These are phyloP conservation scores for Cyanoramphus novaezelandiae DNA, from an alignment of 2,113 vertebrate genomes.

Conservation along the genomic window DNA sequence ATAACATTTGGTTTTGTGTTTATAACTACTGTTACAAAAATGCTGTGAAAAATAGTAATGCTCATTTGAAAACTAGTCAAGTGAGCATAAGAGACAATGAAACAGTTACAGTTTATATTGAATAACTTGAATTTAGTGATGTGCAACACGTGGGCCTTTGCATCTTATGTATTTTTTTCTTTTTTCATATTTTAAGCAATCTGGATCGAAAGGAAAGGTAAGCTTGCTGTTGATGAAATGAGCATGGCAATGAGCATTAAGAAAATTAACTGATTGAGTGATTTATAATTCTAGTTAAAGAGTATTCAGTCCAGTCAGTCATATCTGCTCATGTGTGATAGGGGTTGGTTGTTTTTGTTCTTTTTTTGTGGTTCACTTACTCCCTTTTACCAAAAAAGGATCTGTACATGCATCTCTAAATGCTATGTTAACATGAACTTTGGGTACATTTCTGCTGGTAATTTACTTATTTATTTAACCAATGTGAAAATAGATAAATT, in stretches of 20 bases:
- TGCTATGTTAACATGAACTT: background rate
- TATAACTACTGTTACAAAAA: background rate
- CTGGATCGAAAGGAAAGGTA: constrained; percentile 87
- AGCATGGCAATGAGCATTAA: constrained; percentile 52
- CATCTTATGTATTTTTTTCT: constrained; percentile 68
- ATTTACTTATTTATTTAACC: background rate
- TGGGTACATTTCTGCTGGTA: background rate
- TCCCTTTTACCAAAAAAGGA: background rate
- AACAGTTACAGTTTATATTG: background rate
- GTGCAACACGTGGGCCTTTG: constrained; percentile 44
- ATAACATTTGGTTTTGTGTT: background rate
- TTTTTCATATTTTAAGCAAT: constrained; percentile 79
- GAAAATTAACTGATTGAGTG: background rate
- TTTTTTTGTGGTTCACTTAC: background rate
- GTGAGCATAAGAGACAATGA: background rate
- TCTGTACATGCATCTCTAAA: background rate
- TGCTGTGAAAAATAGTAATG: background rate
- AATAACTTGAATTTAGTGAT: constrained; percentile 16
- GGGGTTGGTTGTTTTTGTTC: background rate
- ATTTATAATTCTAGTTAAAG: background rate
- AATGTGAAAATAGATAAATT: background rate
- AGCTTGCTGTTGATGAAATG: constrained; percentile 61
- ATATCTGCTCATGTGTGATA: background rate
- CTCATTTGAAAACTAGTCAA: background rate
- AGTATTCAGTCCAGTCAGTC: background rate